Base-by-base conservation (phyloP, 2,888 invertebrate species). In the Eucera pruinosa region DNA sequence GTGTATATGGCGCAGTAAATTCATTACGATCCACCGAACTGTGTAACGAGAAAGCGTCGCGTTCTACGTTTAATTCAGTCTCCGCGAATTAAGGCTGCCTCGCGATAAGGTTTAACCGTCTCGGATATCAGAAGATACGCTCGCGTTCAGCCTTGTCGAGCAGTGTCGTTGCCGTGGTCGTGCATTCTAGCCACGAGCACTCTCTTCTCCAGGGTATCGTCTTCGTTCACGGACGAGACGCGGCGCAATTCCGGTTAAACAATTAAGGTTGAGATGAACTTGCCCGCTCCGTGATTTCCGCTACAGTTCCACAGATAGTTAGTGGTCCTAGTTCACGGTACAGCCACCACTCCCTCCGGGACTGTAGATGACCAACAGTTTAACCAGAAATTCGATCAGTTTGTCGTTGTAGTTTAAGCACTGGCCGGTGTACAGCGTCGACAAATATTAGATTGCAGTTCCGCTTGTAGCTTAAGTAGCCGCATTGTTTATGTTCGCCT, bases 301-400 rank as follows among this genome's bases (percentile, higher is more conserved):
- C 64, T 65, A 58, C 62, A 84, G 82, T 81, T 82, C 69, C 82
- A 66, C 67, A 52, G 76, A 55, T 83, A 82, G 82, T 82, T 82
- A 72, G 71, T 41, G 41, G 66, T 50, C 25, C 67, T 27, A 15
- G 75, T 75, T 39, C 45, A 23, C 27, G 54, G 54, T 36, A 23
- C 36, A 18, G 15, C 69, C 57, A 67, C 50, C 61, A 25, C 48
- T 77, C 70, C 73, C 84, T 13, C 45, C 33, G 66, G 73, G 67
- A 65, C 43, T 58, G 64, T 64, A 58, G 81, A 81, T 84, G 82
- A 84, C 82, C 82, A 82, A 77, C 84, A 71, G 84, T 82, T 84
- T 84, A 82, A 84, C 81, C 81, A 77, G 81, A 70, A 81, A 84
- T 82, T 84, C 84, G 82, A 82, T 82, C 82, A 64, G 77, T 81